Evolutionary conservation across 2,113 vertebrate species (phyloP).

Genomic region (Ceyx margarethae): DNA sequence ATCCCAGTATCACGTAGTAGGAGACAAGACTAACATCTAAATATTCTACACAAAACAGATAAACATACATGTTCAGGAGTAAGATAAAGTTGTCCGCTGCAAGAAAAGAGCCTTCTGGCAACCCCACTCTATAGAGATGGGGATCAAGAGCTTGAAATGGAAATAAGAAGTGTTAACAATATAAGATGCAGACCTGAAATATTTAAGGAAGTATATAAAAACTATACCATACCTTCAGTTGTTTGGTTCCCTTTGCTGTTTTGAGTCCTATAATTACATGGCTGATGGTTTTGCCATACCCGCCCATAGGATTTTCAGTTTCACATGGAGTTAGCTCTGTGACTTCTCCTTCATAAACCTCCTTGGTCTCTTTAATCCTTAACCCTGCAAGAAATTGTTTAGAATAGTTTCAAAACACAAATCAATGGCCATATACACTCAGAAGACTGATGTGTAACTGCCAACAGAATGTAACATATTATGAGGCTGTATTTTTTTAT

Average conservation of each 20-base stretch:
- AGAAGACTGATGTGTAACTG: not conserved
- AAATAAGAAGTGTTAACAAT: not conserved
- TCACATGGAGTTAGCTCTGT: constrained; percentile 96
- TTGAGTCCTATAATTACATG: constrained; percentile 97
- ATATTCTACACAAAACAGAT: not conserved
- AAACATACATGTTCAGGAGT: not conserved
- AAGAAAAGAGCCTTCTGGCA: not conserved
- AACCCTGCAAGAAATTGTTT: constrained; percentile 79
- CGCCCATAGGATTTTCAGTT: constrained; percentile 98
- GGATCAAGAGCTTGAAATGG: not conserved
- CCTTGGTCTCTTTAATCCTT: constrained; percentile 98
- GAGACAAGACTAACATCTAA: not conserved
- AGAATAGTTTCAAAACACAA: not conserved
- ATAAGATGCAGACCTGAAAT: not conserved
- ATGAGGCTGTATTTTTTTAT: not conserved
- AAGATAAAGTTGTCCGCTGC: not conserved
- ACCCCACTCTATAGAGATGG: not conserved
- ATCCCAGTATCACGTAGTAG: not conserved
- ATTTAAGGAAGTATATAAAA: not conserved
- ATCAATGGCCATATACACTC: not conserved
- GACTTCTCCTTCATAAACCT: constrained; percentile 98
- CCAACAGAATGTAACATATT: not conserved
- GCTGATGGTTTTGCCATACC: constrained; percentile 97
- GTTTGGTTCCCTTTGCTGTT: constrained; percentile 97
- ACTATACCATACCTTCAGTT: constrained; percentile 84